A percentile compares a stretch with the other conserved stretches of the same genome.
Conservation (phyloP, 2,113 vertebrate species). For the Globicephala melas region DNA sequence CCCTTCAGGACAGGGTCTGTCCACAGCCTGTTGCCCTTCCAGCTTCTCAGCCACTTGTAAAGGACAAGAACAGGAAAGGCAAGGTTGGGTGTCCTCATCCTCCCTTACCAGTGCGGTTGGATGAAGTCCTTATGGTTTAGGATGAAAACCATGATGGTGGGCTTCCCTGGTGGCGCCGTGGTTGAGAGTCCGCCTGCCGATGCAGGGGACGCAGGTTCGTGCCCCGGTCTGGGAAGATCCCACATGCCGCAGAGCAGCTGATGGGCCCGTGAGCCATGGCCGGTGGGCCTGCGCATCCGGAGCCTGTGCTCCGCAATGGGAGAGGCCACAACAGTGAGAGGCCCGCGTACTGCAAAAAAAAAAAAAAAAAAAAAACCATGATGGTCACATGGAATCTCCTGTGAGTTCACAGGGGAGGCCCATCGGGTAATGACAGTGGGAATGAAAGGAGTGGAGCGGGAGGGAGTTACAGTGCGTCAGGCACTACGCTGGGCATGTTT, state of each 20-base stretch:
- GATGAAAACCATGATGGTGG: not conserved
- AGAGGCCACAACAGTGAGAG: too few species aligned
- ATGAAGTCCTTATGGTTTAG: not conserved
- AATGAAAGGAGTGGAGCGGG: not conserved
- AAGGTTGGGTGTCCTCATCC: fast-evolving
- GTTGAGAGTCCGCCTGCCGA: too few species aligned
- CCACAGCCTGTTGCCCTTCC: not conserved
- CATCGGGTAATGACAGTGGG: fast-evolving
- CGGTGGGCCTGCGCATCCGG: too few species aligned
- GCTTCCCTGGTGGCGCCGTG: too few species aligned
- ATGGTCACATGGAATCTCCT: not conserved
- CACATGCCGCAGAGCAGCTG: too few species aligned
- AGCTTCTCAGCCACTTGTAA: not conserved
- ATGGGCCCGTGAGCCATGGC: too few species aligned
- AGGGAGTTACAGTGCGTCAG: fast-evolving
- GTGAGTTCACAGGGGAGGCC: not conserved
- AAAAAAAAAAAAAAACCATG: not conserved
- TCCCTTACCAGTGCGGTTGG: fast-evolving
- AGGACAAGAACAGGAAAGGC: not conserved
- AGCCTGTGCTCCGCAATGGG: too few species aligned
- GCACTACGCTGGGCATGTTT: not conserved
- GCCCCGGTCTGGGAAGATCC: too few species aligned
- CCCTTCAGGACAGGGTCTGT: not conserved
- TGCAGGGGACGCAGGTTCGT: too few species aligned
- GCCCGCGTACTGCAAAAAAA: too few species aligned